A percentile compares a stretch with the other conserved stretches of the same genome.
These are phyloP conservation scores for Embiotoca jacksoni DNA, from an alignment of 2,113 vertebrate species.

Conservation along the genomic window DNA sequence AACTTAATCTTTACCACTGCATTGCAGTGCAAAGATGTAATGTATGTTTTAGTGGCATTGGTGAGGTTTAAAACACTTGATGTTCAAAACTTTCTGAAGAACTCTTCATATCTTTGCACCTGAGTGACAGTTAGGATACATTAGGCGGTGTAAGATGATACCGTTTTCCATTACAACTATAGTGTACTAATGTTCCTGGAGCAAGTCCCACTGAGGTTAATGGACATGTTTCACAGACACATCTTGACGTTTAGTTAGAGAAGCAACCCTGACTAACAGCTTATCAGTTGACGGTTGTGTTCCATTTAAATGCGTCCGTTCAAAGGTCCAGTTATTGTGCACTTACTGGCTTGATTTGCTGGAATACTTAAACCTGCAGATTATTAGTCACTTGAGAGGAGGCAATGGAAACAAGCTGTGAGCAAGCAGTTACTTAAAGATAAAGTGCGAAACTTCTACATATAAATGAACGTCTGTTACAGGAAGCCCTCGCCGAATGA, in stretches of 20 bases:
- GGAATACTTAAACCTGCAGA: neutral
- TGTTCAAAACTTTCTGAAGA: neutral
- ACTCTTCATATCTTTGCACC: neutral
- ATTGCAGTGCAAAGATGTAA: neutral
- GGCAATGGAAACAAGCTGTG: neutral
- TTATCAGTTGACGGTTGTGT: neutral
- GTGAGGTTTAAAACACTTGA: neutral
- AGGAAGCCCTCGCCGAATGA: no score
- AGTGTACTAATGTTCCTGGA: neutral
- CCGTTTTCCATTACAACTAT: no score
- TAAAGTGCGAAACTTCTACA: no score
- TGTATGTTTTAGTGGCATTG: conserved; percentile 3
- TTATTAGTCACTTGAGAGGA: neutral
- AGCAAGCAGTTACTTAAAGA: neutral
- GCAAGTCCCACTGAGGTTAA: neutral
- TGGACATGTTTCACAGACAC: neutral
- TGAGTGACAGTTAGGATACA: neutral
- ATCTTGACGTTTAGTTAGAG: neutral
- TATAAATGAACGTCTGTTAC: no score
- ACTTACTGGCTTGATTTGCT: neutral
- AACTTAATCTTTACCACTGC: neutral
- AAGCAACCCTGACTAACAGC: neutral
- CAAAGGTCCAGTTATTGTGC: conserved; percentile 5
- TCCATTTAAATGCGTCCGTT: conserved; percentile 10
- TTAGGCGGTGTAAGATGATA: no score